Evolutionary conservation across 2,113 vertebrate genomes (phyloP), one percentile per base, ranked within the genome.

Genomic region (Corythaixoides concolor): DNA sequence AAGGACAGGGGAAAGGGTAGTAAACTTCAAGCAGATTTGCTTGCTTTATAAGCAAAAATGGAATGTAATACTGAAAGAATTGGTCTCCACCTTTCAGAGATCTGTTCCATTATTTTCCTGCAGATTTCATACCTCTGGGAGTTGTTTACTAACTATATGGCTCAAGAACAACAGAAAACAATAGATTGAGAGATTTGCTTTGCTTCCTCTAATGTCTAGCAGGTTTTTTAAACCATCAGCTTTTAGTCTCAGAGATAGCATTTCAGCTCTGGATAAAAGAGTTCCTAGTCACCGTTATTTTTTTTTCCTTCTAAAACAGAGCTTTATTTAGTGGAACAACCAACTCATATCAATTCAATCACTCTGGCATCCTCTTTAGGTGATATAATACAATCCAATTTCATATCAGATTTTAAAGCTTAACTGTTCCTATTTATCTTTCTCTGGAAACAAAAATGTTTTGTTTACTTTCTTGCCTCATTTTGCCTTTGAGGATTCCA

Each of bases 371-470:
- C 55, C 52, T 87, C 52, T 89, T 86, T 55, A 87, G 41, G 43
- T 77, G n/a, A 15, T 66, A 77, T 64, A 78, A 81, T 43, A 69
- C 63, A 89, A 90, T 33, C 18, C 6, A 37, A 60, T 52, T 64
- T 74, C 69, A n/a, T 79, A 95, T 94, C 82, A 84, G 79, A 70
- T 84, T 78, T 79, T 76, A 68, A 83, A 83, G 76, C 69, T 73
- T 94, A 79, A 67, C 62, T 91, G 62, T 64, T 91, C 83, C 58
- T 92, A 93, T 93, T 96, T 90, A 90, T 83, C 92, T 88, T 95
- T 90, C 93, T 53, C 90, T 91, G 68, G 85, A 94, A 89, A 94
- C 75, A 52, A 96, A 89, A 95, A 86, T 87, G 86, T 74, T 92
- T 91, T 95, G 94, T 91, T 96, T 94, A 39, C 28, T 55, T 87